Conservation (phyloP, 2,113 vertebrate species). For the Penelope pileata region DNA sequence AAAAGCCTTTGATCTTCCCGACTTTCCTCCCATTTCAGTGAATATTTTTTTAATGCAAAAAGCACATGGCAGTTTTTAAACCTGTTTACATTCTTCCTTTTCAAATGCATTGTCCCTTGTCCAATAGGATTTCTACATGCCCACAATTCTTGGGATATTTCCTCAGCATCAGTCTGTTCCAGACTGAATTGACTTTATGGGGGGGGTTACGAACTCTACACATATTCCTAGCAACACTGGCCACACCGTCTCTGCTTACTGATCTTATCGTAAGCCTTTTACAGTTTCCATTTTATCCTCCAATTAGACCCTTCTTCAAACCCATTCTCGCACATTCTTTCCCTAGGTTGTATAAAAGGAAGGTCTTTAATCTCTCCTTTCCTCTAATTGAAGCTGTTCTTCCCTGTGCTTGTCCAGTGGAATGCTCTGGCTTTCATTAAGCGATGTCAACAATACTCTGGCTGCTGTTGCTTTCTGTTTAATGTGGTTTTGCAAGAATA, state of each 20-base stretch:
- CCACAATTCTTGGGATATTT: constrained; percentile 40
- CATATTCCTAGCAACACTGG: not conserved
- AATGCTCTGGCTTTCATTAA: constrained; percentile 66
- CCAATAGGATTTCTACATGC: constrained; percentile 7
- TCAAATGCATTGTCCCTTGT: not conserved
- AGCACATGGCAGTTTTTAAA: not conserved
- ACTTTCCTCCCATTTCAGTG: not conserved
- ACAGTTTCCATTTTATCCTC: constrained; percentile 21
- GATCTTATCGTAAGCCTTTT: constrained; percentile 42
- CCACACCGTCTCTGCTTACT: constrained; percentile 5
- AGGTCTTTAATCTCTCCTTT: constrained; percentile 56
- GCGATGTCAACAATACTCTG: not conserved
- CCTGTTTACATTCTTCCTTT: constrained; percentile 13
- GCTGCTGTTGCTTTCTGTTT: constrained; percentile 48
- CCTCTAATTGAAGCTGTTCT: constrained; percentile 57
- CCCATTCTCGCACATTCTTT: constrained; percentile 29
- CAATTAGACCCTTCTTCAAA: constrained; percentile 59
- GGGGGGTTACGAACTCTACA: not conserved
- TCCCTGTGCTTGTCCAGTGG: constrained; percentile 4
- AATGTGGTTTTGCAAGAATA: constrained; percentile 56
- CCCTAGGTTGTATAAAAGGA: constrained; percentile 15
- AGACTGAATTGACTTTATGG: not conserved
- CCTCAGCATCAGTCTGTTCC: not conserved
- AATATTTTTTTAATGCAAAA: not conserved
- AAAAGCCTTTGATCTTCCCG: constrained; percentile 1